A percentile compares a stretch with the other conserved stretches of the same genome.
These are phyloP conservation scores for Musca domestica DNA, from an alignment of 1,140 invertebrate species.

Conservation along the genomic window DNA sequence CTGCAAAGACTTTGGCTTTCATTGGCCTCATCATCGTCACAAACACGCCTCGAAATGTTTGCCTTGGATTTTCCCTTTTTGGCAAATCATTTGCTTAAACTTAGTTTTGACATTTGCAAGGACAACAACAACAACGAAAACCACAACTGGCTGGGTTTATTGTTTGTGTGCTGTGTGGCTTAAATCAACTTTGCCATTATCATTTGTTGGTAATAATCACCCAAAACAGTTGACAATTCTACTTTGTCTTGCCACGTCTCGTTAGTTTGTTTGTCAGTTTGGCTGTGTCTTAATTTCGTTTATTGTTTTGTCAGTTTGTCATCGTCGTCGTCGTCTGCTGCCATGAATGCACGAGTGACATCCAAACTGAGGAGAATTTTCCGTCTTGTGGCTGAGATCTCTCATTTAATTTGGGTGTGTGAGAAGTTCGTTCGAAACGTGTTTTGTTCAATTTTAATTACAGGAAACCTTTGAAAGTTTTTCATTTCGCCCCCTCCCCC, in stretches of 20 bases:
- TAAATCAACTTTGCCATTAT: slow-evolving; percentile 45
- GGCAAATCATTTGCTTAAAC: not conserved
- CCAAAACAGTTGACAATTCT: no score
- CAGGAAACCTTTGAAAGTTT: not conserved
- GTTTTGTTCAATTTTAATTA: slow-evolving; percentile 4
- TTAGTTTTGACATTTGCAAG: not conserved
- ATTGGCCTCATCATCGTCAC: not conserved
- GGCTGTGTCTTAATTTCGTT: no score
- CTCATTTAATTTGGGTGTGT: no score
- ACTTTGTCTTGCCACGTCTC: no score
- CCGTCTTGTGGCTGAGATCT: no score
- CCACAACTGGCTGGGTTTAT: slow-evolving; percentile 31
- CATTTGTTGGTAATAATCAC: no score
- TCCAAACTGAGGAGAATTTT: no score
- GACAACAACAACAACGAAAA: no score
- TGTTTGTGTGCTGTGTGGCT: slow-evolving; percentile 52
- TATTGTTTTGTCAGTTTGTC: not conserved
- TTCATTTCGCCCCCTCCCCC: no score
- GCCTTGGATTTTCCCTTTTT: not conserved
- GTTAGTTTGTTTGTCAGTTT: no score
- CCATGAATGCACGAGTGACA: not conserved
- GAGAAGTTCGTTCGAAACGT: not conserved
- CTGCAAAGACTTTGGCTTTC: not conserved
- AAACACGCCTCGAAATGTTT: not conserved
- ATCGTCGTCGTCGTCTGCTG: not conserved